A percentile compares a stretch with the other conserved stretches of the same genome.
Evolutionary conservation across 2,888 invertebrate genomes (phyloP).

Genomic region (Hydrotaea diabolus): DNA sequence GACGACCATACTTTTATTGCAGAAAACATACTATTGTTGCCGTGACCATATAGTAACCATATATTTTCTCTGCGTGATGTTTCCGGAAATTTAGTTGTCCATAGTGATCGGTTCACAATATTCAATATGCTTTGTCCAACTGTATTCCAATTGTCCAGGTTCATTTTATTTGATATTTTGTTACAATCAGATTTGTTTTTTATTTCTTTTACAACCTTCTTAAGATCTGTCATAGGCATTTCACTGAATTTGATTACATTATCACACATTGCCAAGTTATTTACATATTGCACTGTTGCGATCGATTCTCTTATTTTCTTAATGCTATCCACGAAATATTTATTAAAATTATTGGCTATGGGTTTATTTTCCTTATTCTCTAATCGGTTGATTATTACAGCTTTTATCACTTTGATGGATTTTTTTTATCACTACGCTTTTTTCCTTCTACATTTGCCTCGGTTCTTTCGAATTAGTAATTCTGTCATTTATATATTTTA

Average conservation of each 20-base stretch:
- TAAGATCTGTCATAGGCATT: not conserved
- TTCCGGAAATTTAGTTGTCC: too few relatives aligned
- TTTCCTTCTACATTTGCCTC: not conserved
- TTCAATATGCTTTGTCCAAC: not conserved
- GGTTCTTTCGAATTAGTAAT: not conserved
- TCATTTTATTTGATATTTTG: not conserved
- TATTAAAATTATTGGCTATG: not conserved
- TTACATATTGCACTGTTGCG: not conserved
- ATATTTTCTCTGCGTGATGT: too few relatives aligned
- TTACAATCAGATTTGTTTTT: slow-evolving; percentile 5
- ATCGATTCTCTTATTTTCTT: slow-evolving; percentile 6
- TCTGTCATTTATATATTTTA: slow-evolving; percentile 4
- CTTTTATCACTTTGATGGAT: slow-evolving; percentile 25
- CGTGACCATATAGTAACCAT: too few relatives aligned
- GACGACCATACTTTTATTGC: too few relatives aligned
- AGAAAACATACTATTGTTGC: too few relatives aligned
- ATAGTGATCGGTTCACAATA: too few relatives aligned
- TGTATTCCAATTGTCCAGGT: slow-evolving; percentile 5
- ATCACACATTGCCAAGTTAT: not conserved
- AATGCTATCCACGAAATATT: slow-evolving; percentile 18
- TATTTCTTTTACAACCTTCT: not conserved
- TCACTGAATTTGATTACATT: slow-evolving; percentile 4
- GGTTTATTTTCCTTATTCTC: slow-evolving; percentile 14
- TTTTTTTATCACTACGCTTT: slow-evolving; percentile 27
- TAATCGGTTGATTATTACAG: slow-evolving; percentile 17